These are phyloP conservation scores for Lysandra coridon DNA, from an alignment of 2,888 invertebrate genomes.

Conservation along the genomic window DNA sequence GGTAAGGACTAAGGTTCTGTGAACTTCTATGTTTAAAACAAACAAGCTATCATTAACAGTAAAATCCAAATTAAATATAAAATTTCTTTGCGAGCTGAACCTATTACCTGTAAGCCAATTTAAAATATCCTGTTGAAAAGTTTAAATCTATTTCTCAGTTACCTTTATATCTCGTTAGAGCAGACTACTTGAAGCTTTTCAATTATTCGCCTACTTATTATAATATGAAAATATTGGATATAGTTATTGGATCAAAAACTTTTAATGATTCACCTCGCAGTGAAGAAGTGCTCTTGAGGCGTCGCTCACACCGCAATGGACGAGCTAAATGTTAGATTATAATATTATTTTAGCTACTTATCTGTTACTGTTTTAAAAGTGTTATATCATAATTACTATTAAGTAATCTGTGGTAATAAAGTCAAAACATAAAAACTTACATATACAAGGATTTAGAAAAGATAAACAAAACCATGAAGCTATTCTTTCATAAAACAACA, in stretches of 20 bases:
- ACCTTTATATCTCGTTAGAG: constrained; percentile 8
- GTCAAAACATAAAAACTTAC: too few species aligned
- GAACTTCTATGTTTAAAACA: neutral
- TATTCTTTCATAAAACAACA: too few species aligned
- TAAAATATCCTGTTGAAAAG: constrained; percentile 8
- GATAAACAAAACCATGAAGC: too few species aligned
- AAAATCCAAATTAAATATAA: neutral
- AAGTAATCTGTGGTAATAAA: too few species aligned
- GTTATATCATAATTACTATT: too few species aligned
- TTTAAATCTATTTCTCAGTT: constrained; percentile 15
- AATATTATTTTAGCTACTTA: too few species aligned
- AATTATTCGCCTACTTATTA: constrained; percentile 20
- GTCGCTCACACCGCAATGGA: constrained; percentile 33
- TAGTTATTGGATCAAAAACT: constrained; percentile 60
- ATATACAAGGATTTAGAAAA: too few species aligned
- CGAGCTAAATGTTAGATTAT: too few species aligned
- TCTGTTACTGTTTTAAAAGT: too few species aligned
- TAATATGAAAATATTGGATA: constrained; percentile 41
- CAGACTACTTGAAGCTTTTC: constrained; percentile 6
- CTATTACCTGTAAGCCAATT: neutral
- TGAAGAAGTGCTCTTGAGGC: constrained; percentile 43
- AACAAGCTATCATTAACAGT: neutral
- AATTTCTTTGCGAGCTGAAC: neutral
- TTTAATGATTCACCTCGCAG: constrained; percentile 62
- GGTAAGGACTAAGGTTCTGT: neutral